Conservation (phyloP, 2,113 vertebrate species). For the Crotophaga sulcirostris region DNA sequence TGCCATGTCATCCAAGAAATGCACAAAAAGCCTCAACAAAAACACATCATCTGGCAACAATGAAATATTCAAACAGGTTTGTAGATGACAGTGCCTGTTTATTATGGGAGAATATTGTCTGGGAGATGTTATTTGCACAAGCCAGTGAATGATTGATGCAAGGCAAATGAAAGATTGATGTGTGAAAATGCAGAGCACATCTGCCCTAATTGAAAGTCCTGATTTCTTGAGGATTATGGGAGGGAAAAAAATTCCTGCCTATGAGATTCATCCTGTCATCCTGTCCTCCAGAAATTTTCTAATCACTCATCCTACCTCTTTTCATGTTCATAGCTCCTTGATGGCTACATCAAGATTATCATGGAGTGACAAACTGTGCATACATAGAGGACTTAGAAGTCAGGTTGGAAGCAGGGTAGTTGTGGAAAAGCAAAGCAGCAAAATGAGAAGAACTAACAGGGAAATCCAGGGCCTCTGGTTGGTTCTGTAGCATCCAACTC, state of each 20-base stretch:
- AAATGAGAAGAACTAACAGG: not conserved
- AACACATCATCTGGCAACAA: slow-evolving; percentile 9
- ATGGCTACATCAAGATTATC: not conserved
- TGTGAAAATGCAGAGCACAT: slow-evolving; percentile 35
- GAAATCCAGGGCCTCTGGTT: not conserved
- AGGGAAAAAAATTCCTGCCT: slow-evolving; percentile 7
- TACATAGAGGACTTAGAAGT: not conserved
- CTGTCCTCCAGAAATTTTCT: slow-evolving; percentile 19
- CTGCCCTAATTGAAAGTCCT: slow-evolving; percentile 35
- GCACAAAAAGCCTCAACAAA: not conserved
- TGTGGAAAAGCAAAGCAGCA: not conserved
- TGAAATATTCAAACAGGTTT: slow-evolving; percentile 66
- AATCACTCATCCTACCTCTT: not conserved
- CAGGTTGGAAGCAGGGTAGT: not conserved
- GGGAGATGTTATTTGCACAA: slow-evolving; percentile 51
- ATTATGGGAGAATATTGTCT: slow-evolving; percentile 35
- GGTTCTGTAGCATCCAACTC: not conserved
- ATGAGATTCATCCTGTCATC: slow-evolving; percentile 8
- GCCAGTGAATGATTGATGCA: slow-evolving; percentile 68
- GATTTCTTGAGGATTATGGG: slow-evolving; percentile 1
- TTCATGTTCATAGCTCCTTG: not conserved
- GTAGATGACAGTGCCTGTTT: not conserved
- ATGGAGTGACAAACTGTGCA: not conserved
- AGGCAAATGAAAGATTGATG: slow-evolving; percentile 70
- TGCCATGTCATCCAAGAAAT: not conserved